Evolutionary conservation across 2,797 vertebrate genomes (phyloP).

Genomic region (Ctenochaetus hawaiiensis): DNA sequence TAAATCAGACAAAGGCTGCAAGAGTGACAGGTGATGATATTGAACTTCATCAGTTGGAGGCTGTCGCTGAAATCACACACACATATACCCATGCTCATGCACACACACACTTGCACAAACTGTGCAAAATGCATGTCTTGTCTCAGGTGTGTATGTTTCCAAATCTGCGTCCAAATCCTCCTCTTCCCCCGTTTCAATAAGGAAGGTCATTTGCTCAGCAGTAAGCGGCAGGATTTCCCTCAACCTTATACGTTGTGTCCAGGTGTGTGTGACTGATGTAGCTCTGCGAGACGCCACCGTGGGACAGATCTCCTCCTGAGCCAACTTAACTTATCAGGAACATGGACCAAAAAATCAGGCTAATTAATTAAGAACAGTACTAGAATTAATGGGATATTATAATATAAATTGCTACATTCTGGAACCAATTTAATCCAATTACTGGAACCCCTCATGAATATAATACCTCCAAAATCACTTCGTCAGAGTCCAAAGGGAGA

Average conservation of each 20-base stretch:
- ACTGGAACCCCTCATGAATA: conserved; percentile 91
- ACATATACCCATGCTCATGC: conserved; percentile 41
- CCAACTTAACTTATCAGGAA: conserved; percentile 85
- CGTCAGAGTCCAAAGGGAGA: conserved; percentile 89
- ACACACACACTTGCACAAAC: conserved; percentile 19
- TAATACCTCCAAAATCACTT: conserved; percentile 91
- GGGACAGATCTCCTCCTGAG: conserved; percentile 78
- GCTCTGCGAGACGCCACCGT: conserved; percentile 34
- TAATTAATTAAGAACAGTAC: conserved; percentile 92
- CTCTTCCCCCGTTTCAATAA: conserved; percentile 4
- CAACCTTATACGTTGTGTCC: conserved; percentile 42
- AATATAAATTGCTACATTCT: conserved; percentile 94
- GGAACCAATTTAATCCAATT: conserved; percentile 93
- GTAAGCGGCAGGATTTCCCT: background rate
- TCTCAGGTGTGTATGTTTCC: conserved; percentile 24
- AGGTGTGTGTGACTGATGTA: conserved; percentile 69
- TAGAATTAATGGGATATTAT: conserved; percentile 92
- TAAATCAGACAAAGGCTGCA: conserved; percentile 71
- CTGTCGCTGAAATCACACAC: conserved; percentile 3
- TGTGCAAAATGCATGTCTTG: background rate
- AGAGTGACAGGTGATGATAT: conserved; percentile 75
- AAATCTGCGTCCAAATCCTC: conserved; percentile 3
- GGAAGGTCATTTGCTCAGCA: conserved; percentile 26
- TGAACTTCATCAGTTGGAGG: conserved; percentile 70
- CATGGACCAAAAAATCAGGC: conserved; percentile 80